Base-by-base conservation (phyloP, 1,140 invertebrate species). In the Drosophila nikananu region DNA sequence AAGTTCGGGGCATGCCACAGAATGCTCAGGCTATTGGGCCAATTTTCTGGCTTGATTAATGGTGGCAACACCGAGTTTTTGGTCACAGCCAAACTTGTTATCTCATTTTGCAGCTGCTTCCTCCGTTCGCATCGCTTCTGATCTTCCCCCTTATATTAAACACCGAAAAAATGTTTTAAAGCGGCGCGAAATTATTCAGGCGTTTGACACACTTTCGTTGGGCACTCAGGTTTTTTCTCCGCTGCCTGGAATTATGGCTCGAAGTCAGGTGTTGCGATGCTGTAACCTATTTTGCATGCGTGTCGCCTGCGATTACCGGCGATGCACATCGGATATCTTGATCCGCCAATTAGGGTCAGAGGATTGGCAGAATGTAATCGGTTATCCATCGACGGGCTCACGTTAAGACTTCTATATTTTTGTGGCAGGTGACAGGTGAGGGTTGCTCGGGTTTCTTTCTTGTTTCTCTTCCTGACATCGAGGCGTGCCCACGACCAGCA, bases 251-350 rank as follows among this genome's bases (percentile, higher is more conserved):
- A 21, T n/a, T n/a, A 13, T 59, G 51, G 51, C 27, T 54, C 7
- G 7, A 4, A 55, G 60, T 68, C 76, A 68, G 61, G 65, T 72
- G 66, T 23, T 9, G 55, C 65, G 86, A 90, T 90, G 86, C 86
- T 90, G 86, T 90, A 91, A 90, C 86, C 86, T 90, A 90, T 90
- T 90, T 90, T 82, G 86, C 86, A 90, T 90, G 86, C 60, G 48
- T 55, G 52, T 77, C 65, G 66, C 68, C 77, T 60, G 58, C 57
- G 59, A 77, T 76, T 81, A 86, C 81, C 84, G 77, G 66, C 75
- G 64, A 25, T 77, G 55, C 49, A 35, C 67, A 70, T 73, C 46
- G 52, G 67, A 75, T 79, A 80, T 79, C 81, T 61, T 58, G 71
- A 76, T 76, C 62, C 74, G 32, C 46, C 70, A 90, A 90, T 89